Base-by-base conservation (phyloP, 2,113 vertebrate genomes). In the Neoarius graeffei region DNA sequence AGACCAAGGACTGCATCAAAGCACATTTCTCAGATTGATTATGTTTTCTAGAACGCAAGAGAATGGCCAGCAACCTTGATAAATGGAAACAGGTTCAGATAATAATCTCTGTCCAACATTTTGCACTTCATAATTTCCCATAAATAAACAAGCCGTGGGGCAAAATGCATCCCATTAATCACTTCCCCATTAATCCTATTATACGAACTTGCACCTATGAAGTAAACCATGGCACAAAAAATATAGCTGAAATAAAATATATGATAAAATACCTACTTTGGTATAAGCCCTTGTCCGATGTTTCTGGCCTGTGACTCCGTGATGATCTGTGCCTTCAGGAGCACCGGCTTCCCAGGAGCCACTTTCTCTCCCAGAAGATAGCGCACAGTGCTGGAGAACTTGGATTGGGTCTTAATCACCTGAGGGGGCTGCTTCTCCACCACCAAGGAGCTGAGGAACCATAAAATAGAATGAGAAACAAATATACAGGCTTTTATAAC, bases 371-470 rank as follows among this genome's bases (percentile, higher is more conserved):
- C 98, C 90, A 99, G 93, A 88, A 99, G 94, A 92, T 97, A 98
- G 83, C 97, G 95, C 25, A 98, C 94, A 0, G 95, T 96, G 0
- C 97, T 96, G 90, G 97, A 97, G 92, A 99, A 99, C 94, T 99
- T 99, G 86, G 97, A 98, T 91, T 99, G 98, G 25, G 98, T 99
- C 94, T 99, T 99, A 88, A 99, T 96, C 91, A 99, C 98, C 91
- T 99, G 98, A 0, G 97, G 98, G 0, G 98, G 98, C 91, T 99
- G 98, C 92, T 97, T 98, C 87, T 99, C 98, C 90, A 99, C 97
- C 81, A 99, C 87, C 73, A 99, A 95, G 67, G 97, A 97, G 91
- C 98, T 99, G 87, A 48, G 83, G 64, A 87, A 85, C 25, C 80
- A 88, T 54, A 60, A 82, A 20, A 91, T 30, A 84, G 35, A 0